Base-by-base conservation (phyloP, 2,888 invertebrate species). In the Chelonus formosanus region DNA sequence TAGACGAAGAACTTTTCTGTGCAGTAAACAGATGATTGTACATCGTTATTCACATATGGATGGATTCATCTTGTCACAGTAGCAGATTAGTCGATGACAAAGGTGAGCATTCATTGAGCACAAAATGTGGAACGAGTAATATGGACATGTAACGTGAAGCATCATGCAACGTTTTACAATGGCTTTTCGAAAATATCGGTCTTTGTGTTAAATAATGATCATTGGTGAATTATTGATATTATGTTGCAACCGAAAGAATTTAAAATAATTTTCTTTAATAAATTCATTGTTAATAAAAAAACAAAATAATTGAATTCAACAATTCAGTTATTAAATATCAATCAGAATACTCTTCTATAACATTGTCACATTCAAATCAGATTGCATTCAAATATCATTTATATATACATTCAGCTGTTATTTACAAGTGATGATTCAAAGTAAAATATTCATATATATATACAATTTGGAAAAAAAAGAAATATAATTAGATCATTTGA, bases 11-110 rank as follows among this genome's bases (percentile, higher is more conserved):
- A 60, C 31, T 61, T 34, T 52, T 53, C 53, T 34, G 52, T 61
- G 61, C 61, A 53, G 53, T 53, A 61, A 61, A 66, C 61, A 65
- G 52, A 65, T 55, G 55, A 61, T 43, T 55, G 54, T 65, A 55
- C 54, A 65, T 65, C 45, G 57, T 66, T 66, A 66, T 66, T 66
- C 61, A 66, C 66, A 66, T 56, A 52, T 56, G 56, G 57, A 54
- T 56, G 44, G 50, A 66, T 62, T 55, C 44, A 57, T 44, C 34
- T 47, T 55, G 56, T 65, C 55, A 65, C 43, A 65, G 50, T 56
- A 61, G 66, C 56, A 44, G 52, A 66, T 66, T 66, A 57, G 61
- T 61, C 48, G 45, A 52, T 66, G 66, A 62, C 44, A 57, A 45
- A 47, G 60, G 60, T 60, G 55, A 53, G 53, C 61, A 61, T 53